Conservation (phyloP, 2,888 invertebrate genomes). For the Trissoscelio sp. region DNA sequence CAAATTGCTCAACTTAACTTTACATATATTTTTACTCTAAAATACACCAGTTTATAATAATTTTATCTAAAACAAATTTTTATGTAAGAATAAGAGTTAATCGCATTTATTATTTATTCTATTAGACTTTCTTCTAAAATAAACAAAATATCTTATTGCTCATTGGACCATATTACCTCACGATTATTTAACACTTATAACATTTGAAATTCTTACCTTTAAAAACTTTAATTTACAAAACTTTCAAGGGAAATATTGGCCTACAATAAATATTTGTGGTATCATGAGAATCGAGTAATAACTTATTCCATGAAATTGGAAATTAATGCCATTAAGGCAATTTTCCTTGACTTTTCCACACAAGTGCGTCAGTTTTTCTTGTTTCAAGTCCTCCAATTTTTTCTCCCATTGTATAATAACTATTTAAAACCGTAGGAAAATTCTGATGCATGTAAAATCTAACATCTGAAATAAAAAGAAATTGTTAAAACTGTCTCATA, state of each 20-base stretch:
- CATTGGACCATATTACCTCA: no score
- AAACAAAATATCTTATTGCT: no score
- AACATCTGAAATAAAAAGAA: conserved; percentile 85
- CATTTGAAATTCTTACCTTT: not conserved
- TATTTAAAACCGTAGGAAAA: conserved; percentile 87
- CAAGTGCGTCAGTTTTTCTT: conserved; percentile 81
- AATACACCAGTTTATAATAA: no score
- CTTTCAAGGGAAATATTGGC: conserved; percentile 2
- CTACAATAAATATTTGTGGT: conserved; percentile 11
- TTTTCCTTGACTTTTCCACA: conserved; percentile 55
- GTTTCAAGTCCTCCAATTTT: conserved; percentile 78
- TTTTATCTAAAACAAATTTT: no score
- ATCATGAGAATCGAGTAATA: conserved; percentile 32
- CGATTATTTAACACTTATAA: not conserved
- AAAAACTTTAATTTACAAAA: conserved; percentile 6
- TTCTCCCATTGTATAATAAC: conserved; percentile 89
- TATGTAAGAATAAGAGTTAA: no score
- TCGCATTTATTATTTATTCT: no score
- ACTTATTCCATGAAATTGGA: conserved; percentile 19
- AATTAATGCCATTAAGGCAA: conserved; percentile 55
- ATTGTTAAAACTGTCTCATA: no score
- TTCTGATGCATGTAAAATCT: conserved; percentile 88
- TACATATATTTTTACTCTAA: no score
- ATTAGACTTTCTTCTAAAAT: no score
- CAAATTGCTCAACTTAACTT: no score